These are phyloP conservation scores for Gulo gulo DNA, from an alignment of 2,113 vertebrate species.

Conservation along the genomic window DNA sequence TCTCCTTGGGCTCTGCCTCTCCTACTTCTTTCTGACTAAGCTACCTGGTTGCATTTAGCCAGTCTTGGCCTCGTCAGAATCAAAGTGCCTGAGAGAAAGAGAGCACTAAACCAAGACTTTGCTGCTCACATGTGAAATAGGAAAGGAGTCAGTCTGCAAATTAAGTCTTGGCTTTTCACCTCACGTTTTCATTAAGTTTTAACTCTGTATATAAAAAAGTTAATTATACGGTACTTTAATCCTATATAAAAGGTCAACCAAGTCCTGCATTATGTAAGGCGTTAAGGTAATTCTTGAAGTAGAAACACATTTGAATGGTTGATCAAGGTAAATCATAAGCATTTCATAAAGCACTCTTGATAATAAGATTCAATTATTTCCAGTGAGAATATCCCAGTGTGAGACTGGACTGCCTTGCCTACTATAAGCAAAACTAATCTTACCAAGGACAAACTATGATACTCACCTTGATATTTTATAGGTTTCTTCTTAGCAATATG, in stretches of 20 bases:
- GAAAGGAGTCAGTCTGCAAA: slow-evolving; percentile 52
- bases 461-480: slow-evolving; percentile 58
- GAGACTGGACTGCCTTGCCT: slow-evolving; percentile 27
- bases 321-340: slow-evolving; percentile 65
- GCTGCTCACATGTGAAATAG: slow-evolving; percentile 20
- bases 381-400: slow-evolving; percentile 57
- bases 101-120: slow-evolving; percentile 26
- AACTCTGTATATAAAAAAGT: slow-evolving; percentile 73
- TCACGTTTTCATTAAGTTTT: slow-evolving; percentile 75
- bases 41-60: not conserved
- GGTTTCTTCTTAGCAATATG: not conserved
- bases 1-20: not conserved
- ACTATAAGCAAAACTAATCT: slow-evolving; percentile 77
- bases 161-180: slow-evolving; percentile 70
- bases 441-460: slow-evolving; percentile 50
- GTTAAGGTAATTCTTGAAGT: slow-evolving; percentile 59
- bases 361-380: slow-evolving; percentile 82
- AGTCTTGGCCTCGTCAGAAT: not conserved
- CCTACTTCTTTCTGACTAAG: not conserved
- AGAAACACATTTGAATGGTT: slow-evolving; percentile 61
- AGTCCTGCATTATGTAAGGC: slow-evolving; percentile 39
- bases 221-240: slow-evolving; percentile 78
- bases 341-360: slow-evolving; percentile 51
- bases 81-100: not conserved
- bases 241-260: slow-evolving; percentile 71